A percentile compares a stretch with the other conserved stretches of the same genome.
Conservation (phyloP, 1,140 invertebrate species). For the Mizuhopecten yessoensis region DNA sequence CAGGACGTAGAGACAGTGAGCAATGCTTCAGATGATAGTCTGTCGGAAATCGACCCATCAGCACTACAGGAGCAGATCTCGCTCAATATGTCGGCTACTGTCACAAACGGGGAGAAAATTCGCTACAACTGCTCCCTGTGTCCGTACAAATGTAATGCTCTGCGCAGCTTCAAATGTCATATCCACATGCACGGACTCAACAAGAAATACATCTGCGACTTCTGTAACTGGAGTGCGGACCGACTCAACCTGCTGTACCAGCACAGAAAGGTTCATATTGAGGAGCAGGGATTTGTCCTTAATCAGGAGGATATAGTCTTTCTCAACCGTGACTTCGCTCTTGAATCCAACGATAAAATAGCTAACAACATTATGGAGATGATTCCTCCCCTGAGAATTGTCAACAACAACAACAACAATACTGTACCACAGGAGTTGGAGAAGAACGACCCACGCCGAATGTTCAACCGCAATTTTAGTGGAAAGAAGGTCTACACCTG, state of each 20-base stretch:
- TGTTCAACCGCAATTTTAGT: slow-evolving; percentile 43
- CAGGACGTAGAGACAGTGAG: slow-evolving; percentile 59
- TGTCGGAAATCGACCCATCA: slow-evolving; percentile 63
- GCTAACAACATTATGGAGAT: neutral
- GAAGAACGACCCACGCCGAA: slow-evolving; percentile 48
- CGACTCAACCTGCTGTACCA: slow-evolving; percentile 75
- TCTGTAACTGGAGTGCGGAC: slow-evolving; percentile 80
- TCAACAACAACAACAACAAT: slow-evolving; percentile 61
- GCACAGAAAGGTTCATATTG: slow-evolving; percentile 77
- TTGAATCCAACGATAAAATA: slow-evolving; percentile 68
- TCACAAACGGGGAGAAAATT: slow-evolving; percentile 61
- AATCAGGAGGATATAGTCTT: slow-evolving; percentile 76
- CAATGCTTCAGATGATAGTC: slow-evolving; percentile 62
- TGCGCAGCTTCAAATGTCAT: slow-evolving; percentile 76
- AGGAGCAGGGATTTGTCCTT: slow-evolving; percentile 67
- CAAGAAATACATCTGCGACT: slow-evolving; percentile 78
- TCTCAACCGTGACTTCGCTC: slow-evolving; percentile 75
- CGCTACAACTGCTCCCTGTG: slow-evolving; percentile 72
- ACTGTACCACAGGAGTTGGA: neutral
- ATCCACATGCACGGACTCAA: slow-evolving; percentile 76
- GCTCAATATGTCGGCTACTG: slow-evolving; percentile 56
- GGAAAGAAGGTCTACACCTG: slow-evolving; percentile 74
- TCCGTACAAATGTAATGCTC: slow-evolving; percentile 75
- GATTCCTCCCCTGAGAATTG: neutral
- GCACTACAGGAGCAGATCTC: slow-evolving; percentile 58